These are phyloP conservation scores for Norana najaformis DNA, from an alignment of 2,888 invertebrate genomes.

Conservation along the genomic window DNA sequence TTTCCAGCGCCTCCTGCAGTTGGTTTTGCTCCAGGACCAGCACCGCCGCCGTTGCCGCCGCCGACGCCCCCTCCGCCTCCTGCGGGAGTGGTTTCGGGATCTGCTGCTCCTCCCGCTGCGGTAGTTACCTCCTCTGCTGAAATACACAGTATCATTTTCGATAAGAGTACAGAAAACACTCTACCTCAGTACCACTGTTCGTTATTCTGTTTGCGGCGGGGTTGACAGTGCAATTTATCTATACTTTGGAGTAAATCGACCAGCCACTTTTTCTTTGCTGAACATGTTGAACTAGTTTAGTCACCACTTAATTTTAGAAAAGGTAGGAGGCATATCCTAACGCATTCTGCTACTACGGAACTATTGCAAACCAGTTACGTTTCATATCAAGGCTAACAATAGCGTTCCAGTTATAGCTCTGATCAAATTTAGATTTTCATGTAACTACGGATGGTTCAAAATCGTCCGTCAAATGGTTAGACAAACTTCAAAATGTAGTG, in stretches of 20 bases:
- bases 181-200: background rate
- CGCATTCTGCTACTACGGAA: background rate
- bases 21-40: background rate
- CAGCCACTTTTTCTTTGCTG: background rate
- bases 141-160: background rate
- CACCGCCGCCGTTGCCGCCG: too few species aligned
- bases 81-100: too few species aligned
- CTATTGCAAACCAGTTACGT: background rate
- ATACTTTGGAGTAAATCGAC: background rate
- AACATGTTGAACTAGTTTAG: background rate
- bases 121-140: background rate
- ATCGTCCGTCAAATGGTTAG: too few species aligned
- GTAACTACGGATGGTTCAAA: too few species aligned
- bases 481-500: too few species aligned
- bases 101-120: background rate
- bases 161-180: background rate
- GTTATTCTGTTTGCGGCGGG: background rate
- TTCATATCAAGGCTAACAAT: too few species aligned
- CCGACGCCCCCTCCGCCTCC: too few species aligned
- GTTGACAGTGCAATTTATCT: background rate
- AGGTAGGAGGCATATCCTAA: background rate
- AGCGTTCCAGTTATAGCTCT: too few species aligned
- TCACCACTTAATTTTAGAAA: background rate
- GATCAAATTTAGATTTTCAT: too few species aligned
- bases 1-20: background rate